Evolutionary conservation across 2,113 vertebrate genomes (phyloP).

Genomic region (human): DNA sequence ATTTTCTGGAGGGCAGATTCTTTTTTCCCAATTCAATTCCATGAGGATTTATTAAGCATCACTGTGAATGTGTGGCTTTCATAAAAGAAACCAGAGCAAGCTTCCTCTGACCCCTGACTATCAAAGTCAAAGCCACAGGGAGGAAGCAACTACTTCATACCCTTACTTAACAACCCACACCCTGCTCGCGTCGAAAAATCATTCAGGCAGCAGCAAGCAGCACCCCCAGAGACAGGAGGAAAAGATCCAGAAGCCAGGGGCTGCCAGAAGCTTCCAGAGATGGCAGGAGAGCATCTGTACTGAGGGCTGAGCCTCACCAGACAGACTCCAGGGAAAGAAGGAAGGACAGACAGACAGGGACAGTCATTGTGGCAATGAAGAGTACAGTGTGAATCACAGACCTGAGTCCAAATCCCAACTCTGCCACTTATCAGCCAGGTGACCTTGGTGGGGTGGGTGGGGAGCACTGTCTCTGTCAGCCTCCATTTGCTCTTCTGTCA

Average conservation of each 20-base stretch:
- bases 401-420: neutral
- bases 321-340: neutral
- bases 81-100: neutral
- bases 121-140: neutral
- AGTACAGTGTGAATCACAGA: neutral
- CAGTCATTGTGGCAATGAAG: neutral
- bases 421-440: neutral
- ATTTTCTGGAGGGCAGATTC: neutral
- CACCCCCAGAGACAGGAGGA: fast-evolving
- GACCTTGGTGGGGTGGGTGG: neutral
- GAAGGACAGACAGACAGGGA: neutral
- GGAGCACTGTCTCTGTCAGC: neutral
- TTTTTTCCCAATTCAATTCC: neutral
- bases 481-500: neutral
- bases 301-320: neutral
- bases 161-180: neutral
- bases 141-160: neutral
- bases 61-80: neutral
- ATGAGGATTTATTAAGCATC: neutral
- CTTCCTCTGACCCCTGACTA: neutral
- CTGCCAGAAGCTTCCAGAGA: neutral
- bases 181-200: neutral
- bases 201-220: neutral
- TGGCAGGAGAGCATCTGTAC: neutral
- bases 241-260: neutral